Base-by-base conservation (phyloP, 2,113 vertebrate species). In the Pygathrix nemaeus region DNA sequence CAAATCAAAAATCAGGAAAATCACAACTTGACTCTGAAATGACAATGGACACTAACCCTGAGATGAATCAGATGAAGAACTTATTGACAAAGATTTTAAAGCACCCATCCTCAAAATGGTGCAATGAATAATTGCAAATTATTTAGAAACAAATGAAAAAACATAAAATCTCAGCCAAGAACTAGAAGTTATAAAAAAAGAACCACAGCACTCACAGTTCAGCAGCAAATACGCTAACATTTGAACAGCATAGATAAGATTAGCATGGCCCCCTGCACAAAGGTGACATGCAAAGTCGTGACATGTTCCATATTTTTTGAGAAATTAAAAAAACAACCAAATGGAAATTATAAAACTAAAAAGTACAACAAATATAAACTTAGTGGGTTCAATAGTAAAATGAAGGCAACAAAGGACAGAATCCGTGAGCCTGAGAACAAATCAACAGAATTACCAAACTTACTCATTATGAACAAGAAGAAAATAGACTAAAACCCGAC, bases 11-110 rank as follows among this genome's bases (percentile, higher is more conserved):
- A 5, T 18, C 45, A 72, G 45, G 64, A 75, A 79, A 90, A 91
- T 43, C 16, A 64, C 79, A 82, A 84, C 8, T 4, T 81, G 38
- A 73, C 12, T 72, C 6, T 92, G 57, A 93, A 95, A 70, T 78
- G 35, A 50, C 35, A 91, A 72, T 5, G 18, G 50, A 76, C n/a
- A 17, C 32, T 73, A 87, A 78, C 4, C n/a, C 1, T 23, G 72
- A 97, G 35, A 52, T n/a, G 32, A 76, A 50, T 45, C 45, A 88
- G 11, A 48, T 64, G 8, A 55, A 23, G 32, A 17, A 50, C 43
- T 72, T 68, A 84, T 0, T 86, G 73, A 72, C 38, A 50, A 73
- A 18, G n/a, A 78, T 90, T 88, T 97, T 38, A 94, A 97, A 87
- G 75, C 25, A 57, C 27, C 6, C 66, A 72, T 66, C 32, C 91